phyloP scores from a whole-genome alignment of 2,113 vertebrate species.

The Lepus timidus region DNA sequence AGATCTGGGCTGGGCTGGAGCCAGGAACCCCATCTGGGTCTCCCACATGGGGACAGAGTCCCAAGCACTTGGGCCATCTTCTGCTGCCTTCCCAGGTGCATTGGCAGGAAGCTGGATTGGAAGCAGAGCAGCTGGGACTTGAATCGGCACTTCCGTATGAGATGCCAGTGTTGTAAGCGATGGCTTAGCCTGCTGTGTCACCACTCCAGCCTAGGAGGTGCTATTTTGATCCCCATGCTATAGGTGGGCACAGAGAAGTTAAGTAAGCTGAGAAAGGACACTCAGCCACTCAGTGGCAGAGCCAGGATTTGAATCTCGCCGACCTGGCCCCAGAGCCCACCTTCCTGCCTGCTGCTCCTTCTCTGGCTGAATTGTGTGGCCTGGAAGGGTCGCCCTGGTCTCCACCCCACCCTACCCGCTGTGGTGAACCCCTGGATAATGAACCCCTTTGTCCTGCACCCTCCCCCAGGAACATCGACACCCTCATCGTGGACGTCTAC shows the following conservation, averaged over 20 bases:
- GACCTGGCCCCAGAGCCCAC: not conserved
- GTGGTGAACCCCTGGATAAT: not conserved
- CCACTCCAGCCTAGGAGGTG: not conserved
- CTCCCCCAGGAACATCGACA: slow-evolving; percentile 94
- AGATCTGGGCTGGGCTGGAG: too few species aligned
- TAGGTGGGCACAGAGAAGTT: not conserved
- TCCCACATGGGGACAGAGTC: too few species aligned
- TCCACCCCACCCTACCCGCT: not conserved
- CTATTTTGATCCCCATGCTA: not conserved
- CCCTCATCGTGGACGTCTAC: slow-evolving; percentile 97
- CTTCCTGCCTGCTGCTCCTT: not conserved
- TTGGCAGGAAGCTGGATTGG: too few species aligned
- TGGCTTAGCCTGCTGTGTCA: too few species aligned
- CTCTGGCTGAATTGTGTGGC: not conserved
- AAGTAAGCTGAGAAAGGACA: slow-evolving; percentile 42
- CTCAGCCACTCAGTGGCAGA: not conserved
- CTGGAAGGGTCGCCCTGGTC: not conserved
- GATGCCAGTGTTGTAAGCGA: too few species aligned
- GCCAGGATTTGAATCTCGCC: not conserved
- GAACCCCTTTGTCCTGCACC: not conserved
- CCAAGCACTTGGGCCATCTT: too few species aligned
- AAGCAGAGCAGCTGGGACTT: too few species aligned
- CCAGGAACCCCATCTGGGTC: too few species aligned
- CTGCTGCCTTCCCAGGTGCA: too few species aligned
- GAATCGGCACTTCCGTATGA: too few species aligned